phyloP scores from a whole-genome alignment of 2,888 invertebrate genomes.

The Chalcis sispes region DNA sequence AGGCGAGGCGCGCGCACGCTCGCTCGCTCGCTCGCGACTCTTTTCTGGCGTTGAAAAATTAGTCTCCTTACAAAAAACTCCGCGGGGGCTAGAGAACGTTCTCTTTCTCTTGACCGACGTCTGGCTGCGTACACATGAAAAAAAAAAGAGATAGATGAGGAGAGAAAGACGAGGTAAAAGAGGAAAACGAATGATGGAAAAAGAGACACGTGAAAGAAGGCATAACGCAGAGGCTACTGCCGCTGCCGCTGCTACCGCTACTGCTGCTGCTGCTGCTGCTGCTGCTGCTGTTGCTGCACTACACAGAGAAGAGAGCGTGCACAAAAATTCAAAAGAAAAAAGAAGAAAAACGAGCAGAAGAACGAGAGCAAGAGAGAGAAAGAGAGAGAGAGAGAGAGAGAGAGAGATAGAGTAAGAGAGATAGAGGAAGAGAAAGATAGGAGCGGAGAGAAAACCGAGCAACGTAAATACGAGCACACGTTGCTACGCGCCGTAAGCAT shows the following conservation, averaged over 20 bases:
- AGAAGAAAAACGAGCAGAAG: slow-evolving; percentile 22
- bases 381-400: slow-evolving; percentile 39
- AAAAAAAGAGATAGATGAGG: slow-evolving; percentile 28
- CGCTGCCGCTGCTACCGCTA: too few species aligned
- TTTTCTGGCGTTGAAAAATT: slow-evolving; percentile 65
- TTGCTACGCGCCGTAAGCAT: slow-evolving; percentile 73
- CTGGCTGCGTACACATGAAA: slow-evolving; percentile 49
- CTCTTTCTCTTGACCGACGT: slow-evolving; percentile 2
- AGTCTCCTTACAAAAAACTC: slow-evolving; percentile 69
- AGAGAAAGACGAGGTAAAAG: slow-evolving; percentile 45
- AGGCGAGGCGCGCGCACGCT: not conserved
- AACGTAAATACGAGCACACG: slow-evolving; percentile 73
- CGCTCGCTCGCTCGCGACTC: slow-evolving; percentile 19
- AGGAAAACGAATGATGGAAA: slow-evolving; percentile 54
- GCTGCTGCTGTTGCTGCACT: too few species aligned
- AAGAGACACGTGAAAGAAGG: slow-evolving; percentile 62
- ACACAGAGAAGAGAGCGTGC: slow-evolving; percentile 5
- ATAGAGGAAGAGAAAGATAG: slow-evolving; percentile 42
- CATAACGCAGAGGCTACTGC: slow-evolving; percentile 58
- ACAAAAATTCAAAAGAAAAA: slow-evolving; percentile 46
- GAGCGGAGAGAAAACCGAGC: slow-evolving; percentile 64
- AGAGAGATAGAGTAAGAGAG: not conserved
- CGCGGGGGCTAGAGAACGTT: slow-evolving; percentile 51
- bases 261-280: too few species aligned
- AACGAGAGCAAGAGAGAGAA: too few species aligned